These are phyloP conservation scores for Mimumesa dahlbomi DNA, from an alignment of 2,888 invertebrate genomes.

Conservation along the genomic window DNA sequence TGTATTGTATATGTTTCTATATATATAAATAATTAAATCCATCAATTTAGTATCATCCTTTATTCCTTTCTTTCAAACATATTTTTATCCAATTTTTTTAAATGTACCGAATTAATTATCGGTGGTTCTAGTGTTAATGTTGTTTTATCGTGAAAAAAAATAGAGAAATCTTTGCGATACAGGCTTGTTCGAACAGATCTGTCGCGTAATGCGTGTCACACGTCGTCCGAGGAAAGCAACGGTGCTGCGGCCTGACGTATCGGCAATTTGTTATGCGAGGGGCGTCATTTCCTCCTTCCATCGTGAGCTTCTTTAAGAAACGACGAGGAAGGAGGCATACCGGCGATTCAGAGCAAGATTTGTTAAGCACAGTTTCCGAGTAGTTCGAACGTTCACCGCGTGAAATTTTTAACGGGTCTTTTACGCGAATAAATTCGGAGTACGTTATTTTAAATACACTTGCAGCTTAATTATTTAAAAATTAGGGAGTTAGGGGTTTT, in stretches of 20 bases:
- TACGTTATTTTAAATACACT: no score
- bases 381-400: background rate
- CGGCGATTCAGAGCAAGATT: conserved; percentile 48
- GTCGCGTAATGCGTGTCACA: conserved; percentile 65
- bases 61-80: no score
- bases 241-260: conserved; percentile 51
- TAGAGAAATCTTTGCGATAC: background rate
- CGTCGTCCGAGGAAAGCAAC: conserved; percentile 58
- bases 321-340: conserved; percentile 39
- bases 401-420: background rate
- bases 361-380: conserved; percentile 44
- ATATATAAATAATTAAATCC: no score
- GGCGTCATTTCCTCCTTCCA: conserved; percentile 66
- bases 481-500: no score
- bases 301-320: conserved; percentile 41
- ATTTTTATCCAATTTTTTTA: no score
- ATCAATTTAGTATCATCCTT: no score
- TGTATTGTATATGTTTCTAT: no score
- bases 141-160: no score
- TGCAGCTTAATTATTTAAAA: no score
- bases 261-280: conserved; percentile 62
- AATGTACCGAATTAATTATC: no score
- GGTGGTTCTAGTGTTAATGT: no score
- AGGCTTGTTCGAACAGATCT: conserved; percentile 32
- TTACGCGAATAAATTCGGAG: conserved; percentile 1